Conservation (phyloP, 92 coral and sea anemone genomes). For the Paramuricea clavata region DNA sequence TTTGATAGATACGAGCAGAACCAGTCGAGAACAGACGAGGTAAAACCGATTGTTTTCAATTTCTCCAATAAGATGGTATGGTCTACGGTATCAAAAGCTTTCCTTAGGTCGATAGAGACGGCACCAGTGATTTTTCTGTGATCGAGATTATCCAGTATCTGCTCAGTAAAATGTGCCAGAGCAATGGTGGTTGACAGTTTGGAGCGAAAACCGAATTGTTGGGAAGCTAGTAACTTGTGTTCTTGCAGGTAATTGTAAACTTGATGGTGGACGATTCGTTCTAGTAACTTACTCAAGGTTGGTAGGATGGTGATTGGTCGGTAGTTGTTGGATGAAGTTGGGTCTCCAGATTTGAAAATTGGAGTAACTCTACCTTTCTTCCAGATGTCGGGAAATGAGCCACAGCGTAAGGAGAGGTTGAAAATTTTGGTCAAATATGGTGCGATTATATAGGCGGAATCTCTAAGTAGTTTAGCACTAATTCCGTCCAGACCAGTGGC, state of each 20-base stretch:
- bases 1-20: neutral
- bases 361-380: conserved; percentile 30
- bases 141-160: conserved; percentile 35
- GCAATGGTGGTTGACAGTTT: conserved; percentile 30
- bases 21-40: neutral
- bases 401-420: neutral
- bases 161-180: conserved; percentile 18
- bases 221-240: conserved; percentile 15
- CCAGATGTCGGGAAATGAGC: conserved; percentile 32
- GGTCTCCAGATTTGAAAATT: conserved; percentile 38
- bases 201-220: conserved; percentile 38
- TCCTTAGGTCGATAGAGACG: neutral
- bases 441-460: conserved; percentile 9
- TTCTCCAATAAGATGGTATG: neutral
- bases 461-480: conserved; percentile 34
- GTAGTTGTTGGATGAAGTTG: conserved; percentile 23
- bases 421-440: conserved; percentile 16
- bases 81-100: neutral
- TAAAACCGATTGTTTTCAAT: neutral
- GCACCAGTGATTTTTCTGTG: neutral
- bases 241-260: conserved; percentile 36
- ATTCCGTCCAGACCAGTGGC: conserved; percentile 34
- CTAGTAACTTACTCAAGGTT: conserved; percentile 27
- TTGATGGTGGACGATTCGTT: conserved; percentile 37
- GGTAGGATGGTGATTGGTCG: conserved; percentile 41